Conservation (phyloP, 2,888 invertebrate species). For the Cantharis rustica region DNA sequence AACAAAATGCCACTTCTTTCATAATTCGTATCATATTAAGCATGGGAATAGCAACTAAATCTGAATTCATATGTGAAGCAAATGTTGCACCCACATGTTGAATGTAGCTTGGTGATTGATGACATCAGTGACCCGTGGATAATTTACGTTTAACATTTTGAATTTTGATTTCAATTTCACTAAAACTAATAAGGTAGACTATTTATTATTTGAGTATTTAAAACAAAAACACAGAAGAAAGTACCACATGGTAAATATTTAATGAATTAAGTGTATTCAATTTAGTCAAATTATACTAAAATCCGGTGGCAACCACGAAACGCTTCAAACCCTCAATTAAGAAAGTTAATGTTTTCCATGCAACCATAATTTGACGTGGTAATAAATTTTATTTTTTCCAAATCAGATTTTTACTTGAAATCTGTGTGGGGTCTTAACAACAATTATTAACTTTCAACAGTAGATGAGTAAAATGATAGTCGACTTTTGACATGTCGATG, state of each 20-base stretch:
- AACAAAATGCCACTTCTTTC: conserved; percentile 21
- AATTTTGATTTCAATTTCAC: neutral
- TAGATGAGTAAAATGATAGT: conserved; percentile 11
- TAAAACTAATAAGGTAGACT: neutral
- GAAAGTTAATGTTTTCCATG: conserved; percentile 12
- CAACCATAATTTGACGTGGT: conserved; percentile 13
- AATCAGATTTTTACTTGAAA: neutral
- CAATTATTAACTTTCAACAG: conserved; percentile 9
- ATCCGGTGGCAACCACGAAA: conserved; percentile 9
- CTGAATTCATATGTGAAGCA: conserved; percentile 44
- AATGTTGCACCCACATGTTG: conserved; percentile 40
- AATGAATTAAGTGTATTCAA: neutral
- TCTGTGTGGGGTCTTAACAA: neutral
- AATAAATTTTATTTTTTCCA: conserved; percentile 9
- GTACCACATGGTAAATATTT: neutral
- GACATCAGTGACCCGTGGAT: conserved; percentile 50
- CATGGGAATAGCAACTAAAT: conserved; percentile 40
- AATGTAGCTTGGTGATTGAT: conserved; percentile 45
- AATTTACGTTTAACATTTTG: conserved; percentile 23
- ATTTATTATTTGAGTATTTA: neutral
- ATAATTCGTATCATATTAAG: conserved; percentile 29
- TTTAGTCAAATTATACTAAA: neutral
- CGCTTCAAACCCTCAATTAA: conserved; percentile 7
- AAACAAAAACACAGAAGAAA: neutral
- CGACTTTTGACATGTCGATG: conserved; percentile 37